Evolutionary conservation across 2,113 vertebrate species (phyloP).

Genomic region (Platysteira castanea): DNA sequence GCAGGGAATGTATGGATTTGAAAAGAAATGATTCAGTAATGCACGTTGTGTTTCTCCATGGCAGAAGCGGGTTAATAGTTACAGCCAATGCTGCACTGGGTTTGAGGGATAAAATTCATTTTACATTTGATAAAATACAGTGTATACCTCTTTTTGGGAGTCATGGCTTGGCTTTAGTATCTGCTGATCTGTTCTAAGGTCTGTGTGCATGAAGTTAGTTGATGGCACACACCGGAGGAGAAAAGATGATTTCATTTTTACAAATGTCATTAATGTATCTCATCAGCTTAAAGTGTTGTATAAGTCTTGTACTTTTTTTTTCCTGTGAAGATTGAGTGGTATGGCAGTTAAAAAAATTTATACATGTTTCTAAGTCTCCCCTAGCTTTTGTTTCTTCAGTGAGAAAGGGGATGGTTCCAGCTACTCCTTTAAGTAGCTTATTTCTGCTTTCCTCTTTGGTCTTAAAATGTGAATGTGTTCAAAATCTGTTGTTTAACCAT

Average conservation of each 20-base stretch:
- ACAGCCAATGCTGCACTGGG: conserved; percentile 25
- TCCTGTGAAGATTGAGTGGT: neutral
- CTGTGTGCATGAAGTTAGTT: neutral
- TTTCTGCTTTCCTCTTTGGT: neutral
- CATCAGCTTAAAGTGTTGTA: neutral
- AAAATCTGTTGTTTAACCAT: neutral
- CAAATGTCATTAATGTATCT: neutral
- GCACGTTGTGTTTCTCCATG: conserved; percentile 45
- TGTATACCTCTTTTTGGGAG: neutral
- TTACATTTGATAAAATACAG: neutral
- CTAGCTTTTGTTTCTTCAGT: neutral
- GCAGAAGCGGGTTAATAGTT: conserved; percentile 39
- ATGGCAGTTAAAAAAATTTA: neutral
- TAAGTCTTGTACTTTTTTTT: neutral
- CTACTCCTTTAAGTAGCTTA: neutral
- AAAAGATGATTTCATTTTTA: conserved; percentile 31
- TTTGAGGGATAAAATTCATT: conserved; percentile 60
- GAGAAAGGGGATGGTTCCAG: neutral
- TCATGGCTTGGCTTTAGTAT: neutral
- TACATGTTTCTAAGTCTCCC: neutral
- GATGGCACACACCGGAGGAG: neutral
- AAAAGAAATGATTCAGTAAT: conserved; percentile 64
- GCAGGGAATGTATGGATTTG: conserved; percentile 68
- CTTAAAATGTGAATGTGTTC: neutral
- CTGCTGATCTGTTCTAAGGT: neutral